Conservation (phyloP, 2,797 vertebrate genomes). For the Hemibagrus guttatus region DNA sequence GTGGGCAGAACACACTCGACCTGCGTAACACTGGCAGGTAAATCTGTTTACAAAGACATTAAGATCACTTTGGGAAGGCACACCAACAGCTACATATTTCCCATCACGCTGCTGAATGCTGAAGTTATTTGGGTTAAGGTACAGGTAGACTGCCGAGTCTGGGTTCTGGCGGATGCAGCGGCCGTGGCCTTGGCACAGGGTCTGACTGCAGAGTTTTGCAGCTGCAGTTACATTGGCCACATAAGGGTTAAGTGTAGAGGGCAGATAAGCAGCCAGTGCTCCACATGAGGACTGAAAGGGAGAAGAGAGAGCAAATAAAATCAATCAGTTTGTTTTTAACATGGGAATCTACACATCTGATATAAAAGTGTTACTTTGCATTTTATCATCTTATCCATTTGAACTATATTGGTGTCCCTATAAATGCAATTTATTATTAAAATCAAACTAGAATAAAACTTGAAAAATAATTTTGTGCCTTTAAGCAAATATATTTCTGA, state of each 20-base stretch:
- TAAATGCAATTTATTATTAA: too few relatives aligned
- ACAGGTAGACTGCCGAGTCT: constrained; percentile 72
- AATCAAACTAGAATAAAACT: neutral
- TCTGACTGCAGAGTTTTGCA: constrained; percentile 80
- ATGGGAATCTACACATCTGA: too few relatives aligned
- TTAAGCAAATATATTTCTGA: too few relatives aligned
- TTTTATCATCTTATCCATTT: too few relatives aligned
- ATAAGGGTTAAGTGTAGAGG: constrained; percentile 77
- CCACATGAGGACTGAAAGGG: constrained; percentile 74
- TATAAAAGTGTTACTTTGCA: too few relatives aligned
- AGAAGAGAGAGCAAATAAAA: neutral
- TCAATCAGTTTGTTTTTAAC: too few relatives aligned
- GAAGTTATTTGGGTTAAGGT: constrained; percentile 77
- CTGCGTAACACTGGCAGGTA: constrained; percentile 49
- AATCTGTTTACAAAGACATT: constrained; percentile 42
- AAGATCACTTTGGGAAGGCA: constrained; percentile 34
- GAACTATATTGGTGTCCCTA: too few relatives aligned
- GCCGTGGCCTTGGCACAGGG: constrained; percentile 78
- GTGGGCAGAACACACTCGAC: constrained; percentile 32
- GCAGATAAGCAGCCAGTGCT: constrained; percentile 74
- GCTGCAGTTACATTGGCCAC: constrained; percentile 86
- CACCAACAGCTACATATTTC: constrained; percentile 37
- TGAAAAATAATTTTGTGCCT: neutral
- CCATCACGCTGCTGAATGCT: constrained; percentile 62
- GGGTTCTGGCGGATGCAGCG: constrained; percentile 77